These are phyloP conservation scores for Chlamydotis undulata DNA, from an alignment of 2,113 vertebrate species.

Conservation along the genomic window DNA sequence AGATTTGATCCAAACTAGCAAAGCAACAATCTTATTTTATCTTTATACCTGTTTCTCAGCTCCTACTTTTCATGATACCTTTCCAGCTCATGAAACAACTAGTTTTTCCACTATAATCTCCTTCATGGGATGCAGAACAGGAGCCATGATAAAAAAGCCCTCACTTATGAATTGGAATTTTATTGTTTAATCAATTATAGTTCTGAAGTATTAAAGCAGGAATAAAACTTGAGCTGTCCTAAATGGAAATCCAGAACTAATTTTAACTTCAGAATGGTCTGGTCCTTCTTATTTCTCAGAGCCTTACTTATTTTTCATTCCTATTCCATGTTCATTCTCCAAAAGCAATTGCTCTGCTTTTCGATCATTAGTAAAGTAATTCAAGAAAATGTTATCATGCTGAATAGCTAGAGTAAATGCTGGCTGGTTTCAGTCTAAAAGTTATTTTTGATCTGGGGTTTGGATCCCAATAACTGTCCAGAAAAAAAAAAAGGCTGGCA, in stretches of 20 bases:
- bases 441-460: background rate
- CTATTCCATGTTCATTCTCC: background rate
- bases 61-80: background rate
- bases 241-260: conserved; percentile 9
- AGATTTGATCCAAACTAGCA: conserved; percentile 27
- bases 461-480: background rate
- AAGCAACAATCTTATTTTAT: conserved; percentile 13
- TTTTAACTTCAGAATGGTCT: background rate
- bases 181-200: background rate
- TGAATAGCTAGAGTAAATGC: background rate
- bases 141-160: background rate
- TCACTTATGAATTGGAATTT: background rate
- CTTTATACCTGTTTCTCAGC: conserved; percentile 21
- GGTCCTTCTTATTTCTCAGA: background rate
- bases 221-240: conserved; percentile 10
- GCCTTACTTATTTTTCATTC: background rate
- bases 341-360: background rate
- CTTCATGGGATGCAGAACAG: conserved; percentile 16
- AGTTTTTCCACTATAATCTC: background rate
- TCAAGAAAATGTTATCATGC: background rate
- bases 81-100: conserved; percentile 1
- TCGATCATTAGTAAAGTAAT: background rate
- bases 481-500: background rate
- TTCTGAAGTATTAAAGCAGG: background rate
- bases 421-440: background rate